Conservation (phyloP, 2,888 invertebrate genomes). For the Meteorus cinctellus region DNA sequence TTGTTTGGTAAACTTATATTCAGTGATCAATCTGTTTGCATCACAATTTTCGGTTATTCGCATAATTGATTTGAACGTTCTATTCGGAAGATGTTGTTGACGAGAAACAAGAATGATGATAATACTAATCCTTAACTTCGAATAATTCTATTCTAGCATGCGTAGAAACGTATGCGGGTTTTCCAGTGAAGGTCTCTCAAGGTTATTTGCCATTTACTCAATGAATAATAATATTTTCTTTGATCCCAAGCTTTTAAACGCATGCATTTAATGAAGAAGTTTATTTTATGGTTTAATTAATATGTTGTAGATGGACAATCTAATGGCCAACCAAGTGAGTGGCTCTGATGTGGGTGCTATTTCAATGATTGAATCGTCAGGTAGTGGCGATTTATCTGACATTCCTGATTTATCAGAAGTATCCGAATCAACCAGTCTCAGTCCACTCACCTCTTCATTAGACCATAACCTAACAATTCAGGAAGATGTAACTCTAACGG, state of each 20-base stretch:
- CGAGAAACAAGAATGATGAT: not conserved
- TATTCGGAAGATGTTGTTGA: not conserved
- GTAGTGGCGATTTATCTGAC: slow-evolving; percentile 63
- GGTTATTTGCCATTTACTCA: not conserved
- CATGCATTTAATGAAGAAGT: no score
- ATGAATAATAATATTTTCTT: not conserved
- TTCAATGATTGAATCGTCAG: slow-evolving; percentile 68
- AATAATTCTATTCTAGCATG: not conserved
- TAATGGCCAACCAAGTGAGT: slow-evolving; percentile 69
- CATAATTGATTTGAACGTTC: no score
- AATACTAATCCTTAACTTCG: not conserved
- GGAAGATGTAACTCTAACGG: slow-evolving; percentile 63
- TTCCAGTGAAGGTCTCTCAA: not conserved
- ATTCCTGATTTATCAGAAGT: slow-evolving; percentile 64
- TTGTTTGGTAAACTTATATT: not conserved
- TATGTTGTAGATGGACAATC: slow-evolving; percentile 48
- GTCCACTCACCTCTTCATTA: slow-evolving; percentile 68
- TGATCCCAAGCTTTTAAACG: not conserved
- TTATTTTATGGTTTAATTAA: not conserved
- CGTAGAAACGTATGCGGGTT: not conserved
- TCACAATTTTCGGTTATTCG: no score
- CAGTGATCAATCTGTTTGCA: no score
- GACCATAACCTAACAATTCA: slow-evolving; percentile 68
- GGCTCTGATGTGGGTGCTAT: slow-evolving; percentile 64
- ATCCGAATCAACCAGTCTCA: slow-evolving; percentile 68